Evolutionary conservation across 2,113 vertebrate species (phyloP), one percentile per base, ranked within the genome.

Genomic region (Fulica atra): DNA sequence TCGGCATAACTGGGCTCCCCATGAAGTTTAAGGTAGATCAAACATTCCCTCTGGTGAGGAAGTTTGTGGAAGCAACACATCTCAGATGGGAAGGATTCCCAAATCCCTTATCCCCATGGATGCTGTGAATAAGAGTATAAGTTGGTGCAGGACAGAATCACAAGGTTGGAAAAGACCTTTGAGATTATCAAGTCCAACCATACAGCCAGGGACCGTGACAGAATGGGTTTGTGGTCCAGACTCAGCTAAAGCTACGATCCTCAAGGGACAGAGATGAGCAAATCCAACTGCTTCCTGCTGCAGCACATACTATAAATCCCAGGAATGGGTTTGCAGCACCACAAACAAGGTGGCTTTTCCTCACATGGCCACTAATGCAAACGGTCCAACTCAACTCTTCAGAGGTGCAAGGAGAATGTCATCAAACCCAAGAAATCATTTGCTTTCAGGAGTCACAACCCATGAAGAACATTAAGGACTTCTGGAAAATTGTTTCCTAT

Each of bases 11-110:
- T 42, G 24, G 38, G 19, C 56, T 86, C 81, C 86, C 50, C 80
- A 46, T 1, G 0, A 61, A 35, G 21, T 28, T 50, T 12, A 53
- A 50, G 51, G 36, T 0, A 60, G 7, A 78, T 36, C 53, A 79
- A 90, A 92, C 7, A 68, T 3, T 65, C 71, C 64, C 50, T 80
- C 44, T 1, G 0, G 20, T 16, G 48, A 64, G 42, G 0, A n/a
- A 31, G 7, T 54, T 64, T 76, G 23, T 0, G 0, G 82, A 57
- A 82, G 53, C 38, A 54, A 51, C 0, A 0, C 23, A 29, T 33
- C 42, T 50, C 74, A 60, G 57, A 20, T 2, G 13, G 66, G 86
- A 23, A 71, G 17, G 36, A 40, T 15, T 66, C 21, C 74, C 2
- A 8, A 85, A 35, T 38, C 28, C 69, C 31, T 53, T 53, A 28